Conservation (phyloP, 2,113 vertebrate species). For the Anarrhichthys ocellatus region DNA sequence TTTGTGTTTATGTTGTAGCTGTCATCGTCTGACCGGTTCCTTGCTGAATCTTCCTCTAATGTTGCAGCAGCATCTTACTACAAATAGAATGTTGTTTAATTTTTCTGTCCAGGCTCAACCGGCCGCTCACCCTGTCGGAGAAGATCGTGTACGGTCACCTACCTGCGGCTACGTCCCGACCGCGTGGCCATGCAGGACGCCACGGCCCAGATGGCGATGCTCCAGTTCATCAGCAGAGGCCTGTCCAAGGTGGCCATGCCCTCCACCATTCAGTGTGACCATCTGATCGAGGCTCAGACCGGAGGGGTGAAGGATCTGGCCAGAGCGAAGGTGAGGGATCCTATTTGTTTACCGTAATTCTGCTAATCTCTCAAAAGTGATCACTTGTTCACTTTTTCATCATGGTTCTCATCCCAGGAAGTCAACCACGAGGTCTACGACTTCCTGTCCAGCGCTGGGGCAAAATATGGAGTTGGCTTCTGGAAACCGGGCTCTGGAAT, state of each 20-base stretch:
- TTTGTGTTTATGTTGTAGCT: background rate
- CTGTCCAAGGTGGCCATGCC: constrained; percentile 94
- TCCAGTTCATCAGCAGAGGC: constrained; percentile 98
- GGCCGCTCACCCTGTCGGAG: constrained; percentile 95
- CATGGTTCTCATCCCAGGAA: constrained; percentile 82
- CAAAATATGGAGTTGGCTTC: constrained; percentile 98
- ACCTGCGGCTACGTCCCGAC: constrained; percentile 94
- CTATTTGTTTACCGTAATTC: background rate
- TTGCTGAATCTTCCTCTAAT: background rate
- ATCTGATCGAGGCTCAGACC: constrained; percentile 94
- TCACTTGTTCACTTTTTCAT: background rate
- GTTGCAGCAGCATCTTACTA: background rate
- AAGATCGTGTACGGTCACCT: constrained; percentile 98
- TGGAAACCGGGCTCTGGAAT: constrained; percentile 99
- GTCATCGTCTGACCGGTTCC: background rate
- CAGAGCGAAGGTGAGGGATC: constrained; percentile 89
- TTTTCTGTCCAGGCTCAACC: constrained; percentile 85
- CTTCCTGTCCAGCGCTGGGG: constrained; percentile 91
- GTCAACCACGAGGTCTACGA: constrained; percentile 96
- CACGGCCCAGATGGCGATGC: constrained; percentile 98
- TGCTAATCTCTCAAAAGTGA: background rate
- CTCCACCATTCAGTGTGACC: constrained; percentile 98
- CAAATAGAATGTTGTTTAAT: background rate
- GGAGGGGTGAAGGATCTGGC: constrained; percentile 91
- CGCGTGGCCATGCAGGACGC: constrained; percentile 99